A percentile compares a stretch with the other conserved stretches of the same genome.
Conservation (phyloP, 2,113 vertebrate species). For the Psophia crepitans region DNA sequence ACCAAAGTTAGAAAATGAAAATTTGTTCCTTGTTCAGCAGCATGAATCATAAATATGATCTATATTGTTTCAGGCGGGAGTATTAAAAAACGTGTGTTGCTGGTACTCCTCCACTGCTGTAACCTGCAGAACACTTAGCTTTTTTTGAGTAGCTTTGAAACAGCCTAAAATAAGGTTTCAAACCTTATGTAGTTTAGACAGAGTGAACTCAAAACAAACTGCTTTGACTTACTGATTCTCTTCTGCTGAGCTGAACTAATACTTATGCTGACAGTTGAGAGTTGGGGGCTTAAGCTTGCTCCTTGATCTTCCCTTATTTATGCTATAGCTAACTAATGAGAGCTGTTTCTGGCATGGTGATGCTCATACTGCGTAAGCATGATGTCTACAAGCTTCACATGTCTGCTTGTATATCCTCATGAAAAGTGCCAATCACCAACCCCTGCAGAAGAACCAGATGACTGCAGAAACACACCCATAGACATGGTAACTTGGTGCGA, state of each 20-base stretch:
- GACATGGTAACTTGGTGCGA: not conserved
- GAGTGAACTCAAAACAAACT: not conserved
- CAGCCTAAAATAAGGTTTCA: not conserved
- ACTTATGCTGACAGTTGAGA: not conserved
- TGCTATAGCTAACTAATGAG: not conserved
- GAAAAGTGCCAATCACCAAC: not conserved
- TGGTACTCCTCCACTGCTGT: not conserved
- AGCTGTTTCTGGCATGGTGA: not conserved
- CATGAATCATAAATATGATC: not conserved
- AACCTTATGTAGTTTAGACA: not conserved
- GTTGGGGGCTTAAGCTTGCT: not conserved
- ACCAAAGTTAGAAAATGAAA: not conserved
- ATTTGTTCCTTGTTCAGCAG: not conserved
- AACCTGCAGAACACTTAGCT: not conserved
- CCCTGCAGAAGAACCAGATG: not conserved
- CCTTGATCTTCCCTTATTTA: not conserved
- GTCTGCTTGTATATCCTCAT: not conserved
- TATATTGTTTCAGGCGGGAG: not conserved
- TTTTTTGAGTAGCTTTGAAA: not conserved
- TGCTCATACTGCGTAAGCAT: not conserved
- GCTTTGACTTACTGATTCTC: not conserved
- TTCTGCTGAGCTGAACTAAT: not conserved
- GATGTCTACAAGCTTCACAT: not conserved
- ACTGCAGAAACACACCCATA: not conserved
- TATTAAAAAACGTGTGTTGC: not conserved